Evolutionary conservation across 2,888 invertebrate genomes (phyloP).

Genomic region (Odontocolon sp.): DNA sequence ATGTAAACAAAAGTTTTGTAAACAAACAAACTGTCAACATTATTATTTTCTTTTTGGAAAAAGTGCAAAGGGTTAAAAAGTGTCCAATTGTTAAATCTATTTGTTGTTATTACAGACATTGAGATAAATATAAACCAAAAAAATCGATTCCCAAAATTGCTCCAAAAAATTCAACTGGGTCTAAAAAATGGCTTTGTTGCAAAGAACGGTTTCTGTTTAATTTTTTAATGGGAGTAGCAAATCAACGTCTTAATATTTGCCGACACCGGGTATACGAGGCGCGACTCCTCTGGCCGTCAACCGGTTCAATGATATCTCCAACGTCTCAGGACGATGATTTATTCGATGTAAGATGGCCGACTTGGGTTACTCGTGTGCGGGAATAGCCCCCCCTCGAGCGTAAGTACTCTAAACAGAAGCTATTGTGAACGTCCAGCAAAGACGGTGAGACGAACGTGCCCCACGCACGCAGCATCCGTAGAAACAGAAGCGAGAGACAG

Average conservation of each 20-base stretch:
- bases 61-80: too few relatives aligned
- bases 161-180: too few relatives aligned
- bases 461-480: conserved; percentile 72
- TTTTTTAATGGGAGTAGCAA: too few relatives aligned
- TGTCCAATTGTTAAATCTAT: too few relatives aligned
- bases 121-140: too few relatives aligned
- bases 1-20: too few relatives aligned
- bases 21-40: too few relatives aligned
- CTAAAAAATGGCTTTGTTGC: too few relatives aligned
- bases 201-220: too few relatives aligned
- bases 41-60: too few relatives aligned
- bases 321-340: conserved; percentile 79
- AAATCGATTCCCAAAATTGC: too few relatives aligned
- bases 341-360: conserved; percentile 79
- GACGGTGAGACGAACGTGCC: conserved; percentile 77
- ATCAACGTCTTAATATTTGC: conserved; percentile 30
- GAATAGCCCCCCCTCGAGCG: conserved; percentile 56
- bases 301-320: conserved; percentile 80
- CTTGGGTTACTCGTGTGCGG: conserved; percentile 65
- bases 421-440: conserved; percentile 77
- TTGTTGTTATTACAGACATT: too few relatives aligned
- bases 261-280: conserved; percentile 73
- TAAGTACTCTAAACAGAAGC: conserved; percentile 80
- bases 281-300: conserved; percentile 72
- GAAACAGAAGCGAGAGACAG: conserved; percentile 47